These are phyloP conservation scores for Eleutherodactylus coqui DNA, from an alignment of 2,797 vertebrate genomes.

Conservation along the genomic window DNA sequence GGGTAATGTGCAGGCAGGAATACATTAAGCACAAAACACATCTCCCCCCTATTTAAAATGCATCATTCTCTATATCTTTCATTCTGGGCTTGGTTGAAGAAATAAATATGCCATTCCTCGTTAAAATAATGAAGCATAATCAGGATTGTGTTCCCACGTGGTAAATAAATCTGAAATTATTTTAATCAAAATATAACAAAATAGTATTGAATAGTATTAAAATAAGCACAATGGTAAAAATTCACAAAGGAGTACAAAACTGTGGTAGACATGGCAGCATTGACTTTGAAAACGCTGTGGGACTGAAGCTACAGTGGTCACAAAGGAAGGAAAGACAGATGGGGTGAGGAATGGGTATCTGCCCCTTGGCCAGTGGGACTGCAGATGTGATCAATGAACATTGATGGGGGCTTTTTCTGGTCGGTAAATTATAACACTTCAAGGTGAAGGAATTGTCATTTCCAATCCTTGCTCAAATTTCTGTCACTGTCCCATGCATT, in stretches of 20 bases:
- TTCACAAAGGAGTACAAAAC: no score
- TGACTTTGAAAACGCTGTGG: not conserved
- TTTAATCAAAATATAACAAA: not conserved
- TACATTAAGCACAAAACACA: not conserved
- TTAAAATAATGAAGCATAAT: not conserved
- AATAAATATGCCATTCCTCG: not conserved
- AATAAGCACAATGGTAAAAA: no score
- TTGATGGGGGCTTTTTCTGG: not conserved
- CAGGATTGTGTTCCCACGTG: not conserved
- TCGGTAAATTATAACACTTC: no score
- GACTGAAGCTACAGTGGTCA: not conserved
- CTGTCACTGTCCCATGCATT: not conserved
- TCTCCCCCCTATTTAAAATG: not conserved
- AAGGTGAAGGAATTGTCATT: not conserved
- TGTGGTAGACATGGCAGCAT: not conserved
- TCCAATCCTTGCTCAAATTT: not conserved
- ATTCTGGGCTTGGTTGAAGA: not conserved
- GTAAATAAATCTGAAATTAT: not conserved
- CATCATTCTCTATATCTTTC: not conserved
- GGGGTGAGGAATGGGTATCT: not conserved
- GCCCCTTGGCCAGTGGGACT: not conserved
- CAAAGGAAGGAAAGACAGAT: not conserved
- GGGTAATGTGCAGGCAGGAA: conserved; percentile 16
- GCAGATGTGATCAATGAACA: not conserved
- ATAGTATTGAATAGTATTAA: no score